phyloP scores from a whole-genome alignment of 2,888 invertebrate genomes.

The Acleris emargana region DNA sequence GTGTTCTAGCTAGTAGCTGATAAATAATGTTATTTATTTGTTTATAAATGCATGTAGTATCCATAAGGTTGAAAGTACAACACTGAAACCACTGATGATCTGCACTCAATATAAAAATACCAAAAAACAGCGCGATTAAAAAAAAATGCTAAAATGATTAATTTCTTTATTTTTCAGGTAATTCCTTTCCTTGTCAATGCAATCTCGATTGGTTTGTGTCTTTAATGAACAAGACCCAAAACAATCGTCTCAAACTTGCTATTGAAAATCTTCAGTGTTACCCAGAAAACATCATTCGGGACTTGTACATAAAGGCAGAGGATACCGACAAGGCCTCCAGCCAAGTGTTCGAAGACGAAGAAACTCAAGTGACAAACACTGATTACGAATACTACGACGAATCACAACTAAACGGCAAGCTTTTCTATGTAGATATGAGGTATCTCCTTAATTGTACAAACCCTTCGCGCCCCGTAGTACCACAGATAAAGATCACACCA shows the following conservation, averaged over 20 bases:
- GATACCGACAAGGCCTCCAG: slow-evolving; percentile 54
- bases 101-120: no score
- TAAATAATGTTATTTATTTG: no score
- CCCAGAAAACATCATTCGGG: slow-evolving; percentile 59
- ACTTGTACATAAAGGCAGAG: slow-evolving; percentile 58
- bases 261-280: slow-evolving; percentile 71
- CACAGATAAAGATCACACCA: slow-evolving; percentile 2
- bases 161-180: slow-evolving; percentile 61
- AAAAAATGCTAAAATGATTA: not conserved
- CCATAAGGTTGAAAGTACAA: no score
- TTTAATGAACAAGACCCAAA: slow-evolving; percentile 67
- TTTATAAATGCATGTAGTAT: no score
- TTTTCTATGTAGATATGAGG: slow-evolving; percentile 72
- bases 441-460: slow-evolving; percentile 63
- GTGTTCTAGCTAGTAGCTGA: no score
- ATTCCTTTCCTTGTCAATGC: slow-evolving; percentile 70
- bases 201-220: slow-evolving; percentile 68
- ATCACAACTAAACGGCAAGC: slow-evolving; percentile 68
- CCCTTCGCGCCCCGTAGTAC: not conserved
- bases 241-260: slow-evolving; percentile 55
- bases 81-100: no score
- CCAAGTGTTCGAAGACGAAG: slow-evolving; percentile 53
- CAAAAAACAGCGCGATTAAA: no score
- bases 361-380: slow-evolving; percentile 45
- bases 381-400: slow-evolving; percentile 78